Conservation (phyloP, 2,797 vertebrate genomes). For the Crax fasciolata region DNA sequence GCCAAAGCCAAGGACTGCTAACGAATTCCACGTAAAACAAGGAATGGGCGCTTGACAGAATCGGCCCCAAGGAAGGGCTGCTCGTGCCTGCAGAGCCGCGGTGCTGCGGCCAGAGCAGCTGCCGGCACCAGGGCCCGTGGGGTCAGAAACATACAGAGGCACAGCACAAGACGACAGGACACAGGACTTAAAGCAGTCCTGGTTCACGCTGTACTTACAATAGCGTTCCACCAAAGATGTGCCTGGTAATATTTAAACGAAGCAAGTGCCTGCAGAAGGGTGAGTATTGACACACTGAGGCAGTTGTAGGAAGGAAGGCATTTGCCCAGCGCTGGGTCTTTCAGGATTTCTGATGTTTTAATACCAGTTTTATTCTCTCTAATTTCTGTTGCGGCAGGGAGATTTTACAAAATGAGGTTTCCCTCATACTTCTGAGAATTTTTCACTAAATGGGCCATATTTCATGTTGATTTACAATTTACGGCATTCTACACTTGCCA, state of each 20-base stretch:
- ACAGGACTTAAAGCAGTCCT: not conserved
- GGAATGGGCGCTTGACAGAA: constrained; percentile 58
- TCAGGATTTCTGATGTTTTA: not conserved
- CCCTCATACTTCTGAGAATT: not conserved
- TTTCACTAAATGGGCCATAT: not conserved
- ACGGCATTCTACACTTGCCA: not conserved
- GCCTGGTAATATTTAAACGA: not conserved
- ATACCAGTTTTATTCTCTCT: not conserved
- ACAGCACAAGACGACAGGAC: not conserved
- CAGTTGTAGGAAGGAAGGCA: not conserved
- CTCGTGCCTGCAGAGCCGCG: constrained; percentile 55
- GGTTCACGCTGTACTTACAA: not conserved
- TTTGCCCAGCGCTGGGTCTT: not conserved
- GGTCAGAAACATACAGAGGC: not conserved
- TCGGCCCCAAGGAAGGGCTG: constrained; percentile 37
- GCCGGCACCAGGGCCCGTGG: not conserved
- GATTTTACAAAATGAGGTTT: not conserved
- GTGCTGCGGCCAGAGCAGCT: not conserved
- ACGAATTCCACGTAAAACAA: constrained; percentile 57
- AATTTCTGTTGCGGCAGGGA: not conserved
- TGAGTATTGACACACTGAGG: accelerated
- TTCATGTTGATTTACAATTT: constrained; percentile 9
- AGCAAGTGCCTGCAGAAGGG: not conserved
- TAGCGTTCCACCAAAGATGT: not conserved
- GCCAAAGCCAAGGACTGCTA: constrained; percentile 39